These are phyloP conservation scores for Ambastaia sidthimunki DNA, from an alignment of 2,797 vertebrate genomes.

Conservation along the genomic window DNA sequence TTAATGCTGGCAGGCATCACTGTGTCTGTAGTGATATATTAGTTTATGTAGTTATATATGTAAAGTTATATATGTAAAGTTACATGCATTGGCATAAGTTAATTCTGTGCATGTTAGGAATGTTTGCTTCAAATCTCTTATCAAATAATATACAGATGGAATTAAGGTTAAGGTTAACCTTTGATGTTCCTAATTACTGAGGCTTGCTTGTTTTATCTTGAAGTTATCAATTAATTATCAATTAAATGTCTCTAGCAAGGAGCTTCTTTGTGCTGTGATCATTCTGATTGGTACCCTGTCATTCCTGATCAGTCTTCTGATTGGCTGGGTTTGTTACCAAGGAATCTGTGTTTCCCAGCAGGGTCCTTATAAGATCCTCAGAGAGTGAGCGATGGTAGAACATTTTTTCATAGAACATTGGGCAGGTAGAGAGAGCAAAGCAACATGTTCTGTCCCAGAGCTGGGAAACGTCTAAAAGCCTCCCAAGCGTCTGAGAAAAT, in stretches of 20 bases:
- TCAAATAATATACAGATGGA: constrained; percentile 1
- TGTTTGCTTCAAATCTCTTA: constrained; percentile 6
- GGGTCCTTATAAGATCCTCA: background rate
- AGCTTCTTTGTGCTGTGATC: constrained; percentile 16
- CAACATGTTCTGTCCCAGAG: constrained; percentile 91
- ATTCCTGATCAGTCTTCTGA: background rate
- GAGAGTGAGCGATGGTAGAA: background rate
- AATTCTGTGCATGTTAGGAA: constrained; percentile 20
- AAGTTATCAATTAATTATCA: background rate
- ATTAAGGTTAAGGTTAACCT: background rate
- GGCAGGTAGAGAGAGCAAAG: constrained; percentile 93
- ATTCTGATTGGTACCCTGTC: background rate
- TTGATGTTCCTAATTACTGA: background rate
- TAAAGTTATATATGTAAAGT: background rate
- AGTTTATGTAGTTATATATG: constrained; percentile 10
- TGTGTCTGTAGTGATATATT: constrained; percentile 9
- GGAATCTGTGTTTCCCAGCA: background rate
- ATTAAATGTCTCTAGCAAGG: background rate
- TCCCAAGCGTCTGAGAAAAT: constrained; percentile 92
- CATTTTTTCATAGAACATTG: constrained; percentile 66
- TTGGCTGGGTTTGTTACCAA: background rate
- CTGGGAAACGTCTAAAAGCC: constrained; percentile 86
- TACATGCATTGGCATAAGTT: constrained; percentile 24
- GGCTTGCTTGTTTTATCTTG: background rate
- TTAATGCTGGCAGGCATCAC: constrained; percentile 5